Evolutionary conservation across 2,888 invertebrate genomes (phyloP).

Genomic region (Podabrus alpinus): DNA sequence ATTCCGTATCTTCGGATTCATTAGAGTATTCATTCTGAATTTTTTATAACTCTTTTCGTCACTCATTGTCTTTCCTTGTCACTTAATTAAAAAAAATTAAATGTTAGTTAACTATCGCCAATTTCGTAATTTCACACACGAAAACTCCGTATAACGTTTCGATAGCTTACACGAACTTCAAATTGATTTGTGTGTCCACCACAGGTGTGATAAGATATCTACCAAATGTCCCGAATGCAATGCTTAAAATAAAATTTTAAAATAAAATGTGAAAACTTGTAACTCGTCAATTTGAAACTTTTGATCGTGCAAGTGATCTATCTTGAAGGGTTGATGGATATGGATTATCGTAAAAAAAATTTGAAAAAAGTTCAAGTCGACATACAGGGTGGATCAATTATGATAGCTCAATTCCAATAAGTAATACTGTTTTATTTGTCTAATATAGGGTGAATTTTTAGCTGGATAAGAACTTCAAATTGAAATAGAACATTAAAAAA

Average conservation of each 20-base stretch:
- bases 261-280: background rate
- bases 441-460: too few relatives aligned
- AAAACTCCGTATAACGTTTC: background rate
- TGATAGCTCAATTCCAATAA: too few relatives aligned
- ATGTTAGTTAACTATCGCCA: background rate
- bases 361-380: too few relatives aligned
- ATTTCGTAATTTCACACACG: background rate
- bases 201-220: background rate
- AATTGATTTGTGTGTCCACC: background rate
- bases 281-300: background rate
- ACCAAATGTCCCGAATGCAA: background rate
- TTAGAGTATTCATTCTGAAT: too few relatives aligned
- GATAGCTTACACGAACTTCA: background rate
- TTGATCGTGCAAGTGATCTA: too few relatives aligned
- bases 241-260: background rate
- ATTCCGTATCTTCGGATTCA: background rate
- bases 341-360: too few relatives aligned
- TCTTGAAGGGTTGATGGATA: too few relatives aligned
- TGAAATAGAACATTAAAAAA: too few relatives aligned
- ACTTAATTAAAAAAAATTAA: background rate
- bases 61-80: background rate
- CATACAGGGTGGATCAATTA: too few relatives aligned
- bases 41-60: background rate
- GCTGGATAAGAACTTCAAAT: too few relatives aligned
- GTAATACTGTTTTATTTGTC: too few relatives aligned